Conservation (phyloP, 2,797 vertebrate species). For the Coendou prehensilis region DNA sequence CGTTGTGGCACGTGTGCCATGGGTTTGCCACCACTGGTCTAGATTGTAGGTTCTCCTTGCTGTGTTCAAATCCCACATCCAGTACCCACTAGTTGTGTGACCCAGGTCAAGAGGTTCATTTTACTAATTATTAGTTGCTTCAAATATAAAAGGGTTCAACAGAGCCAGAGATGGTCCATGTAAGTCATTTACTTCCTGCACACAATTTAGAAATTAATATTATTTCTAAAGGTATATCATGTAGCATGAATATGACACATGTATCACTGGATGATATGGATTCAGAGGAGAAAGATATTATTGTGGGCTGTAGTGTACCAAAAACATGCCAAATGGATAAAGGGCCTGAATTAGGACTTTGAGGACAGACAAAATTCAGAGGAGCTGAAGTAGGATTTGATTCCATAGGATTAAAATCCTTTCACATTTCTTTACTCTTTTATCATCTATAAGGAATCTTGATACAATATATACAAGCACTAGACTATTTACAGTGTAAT, state of each 20-base stretch:
- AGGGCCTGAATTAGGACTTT: background rate
- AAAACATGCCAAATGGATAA: background rate
- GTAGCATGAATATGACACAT: background rate
- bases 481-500: background rate
- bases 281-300: background rate
- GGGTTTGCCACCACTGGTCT: background rate
- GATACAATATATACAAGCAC: background rate
- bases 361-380: background rate
- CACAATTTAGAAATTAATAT: background rate
- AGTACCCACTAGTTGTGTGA: background rate
- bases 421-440: background rate
- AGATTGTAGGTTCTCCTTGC: background rate
- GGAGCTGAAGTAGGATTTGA: background rate
- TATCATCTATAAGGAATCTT: background rate
- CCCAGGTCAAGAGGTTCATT: background rate
- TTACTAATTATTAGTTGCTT: slow-evolving; percentile 32
- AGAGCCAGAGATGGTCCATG: background rate
- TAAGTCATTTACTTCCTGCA: background rate
- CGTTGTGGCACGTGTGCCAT: background rate
- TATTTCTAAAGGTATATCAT: background rate
- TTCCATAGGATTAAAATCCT: background rate
- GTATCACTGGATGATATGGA: background rate
- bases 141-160: background rate
- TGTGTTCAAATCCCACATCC: slow-evolving; percentile 28
- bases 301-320: background rate